These are phyloP conservation scores for Ramphastos sulfuratus DNA, from an alignment of 2,113 vertebrate species.

Conservation along the genomic window DNA sequence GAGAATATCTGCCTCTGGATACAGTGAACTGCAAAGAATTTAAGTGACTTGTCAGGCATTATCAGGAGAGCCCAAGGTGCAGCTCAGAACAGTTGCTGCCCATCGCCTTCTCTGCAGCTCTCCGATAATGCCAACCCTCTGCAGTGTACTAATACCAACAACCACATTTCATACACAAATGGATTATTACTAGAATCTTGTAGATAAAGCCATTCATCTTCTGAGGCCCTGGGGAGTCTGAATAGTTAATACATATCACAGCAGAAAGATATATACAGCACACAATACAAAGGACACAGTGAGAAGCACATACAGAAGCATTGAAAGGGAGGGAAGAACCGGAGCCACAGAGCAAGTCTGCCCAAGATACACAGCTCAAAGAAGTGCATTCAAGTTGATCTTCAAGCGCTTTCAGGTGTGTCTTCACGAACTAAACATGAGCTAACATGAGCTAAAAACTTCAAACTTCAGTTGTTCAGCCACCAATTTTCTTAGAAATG, in stretches of 20 bases:
- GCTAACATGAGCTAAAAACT: neutral
- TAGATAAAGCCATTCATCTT: conserved; percentile 44
- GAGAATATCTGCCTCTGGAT: neutral
- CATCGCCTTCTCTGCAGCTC: neutral
- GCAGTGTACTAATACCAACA: neutral
- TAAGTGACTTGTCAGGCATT: conserved; percentile 1
- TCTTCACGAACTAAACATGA: neutral
- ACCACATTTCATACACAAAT: conserved; percentile 16
- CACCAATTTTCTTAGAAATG: neutral
- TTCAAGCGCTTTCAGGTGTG: neutral
- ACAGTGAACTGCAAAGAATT: neutral
- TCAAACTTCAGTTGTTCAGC: neutral
- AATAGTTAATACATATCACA: conserved; percentile 15
- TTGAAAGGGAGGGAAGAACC: neutral
- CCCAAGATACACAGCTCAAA: neutral
- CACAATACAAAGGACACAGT: neutral
- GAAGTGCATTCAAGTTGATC: neutral
- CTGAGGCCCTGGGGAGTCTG: conserved; percentile 6
- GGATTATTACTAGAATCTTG: conserved; percentile 53
- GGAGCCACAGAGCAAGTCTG: neutral
- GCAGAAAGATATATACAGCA: neutral
- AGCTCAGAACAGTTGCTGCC: conserved; percentile 4
- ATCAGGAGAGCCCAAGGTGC: fast-evolving
- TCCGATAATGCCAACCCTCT: neutral
- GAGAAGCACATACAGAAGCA: neutral